Base-by-base conservation (phyloP, 2,797 vertebrate genomes). In the Xiphophorus birchmanni region DNA sequence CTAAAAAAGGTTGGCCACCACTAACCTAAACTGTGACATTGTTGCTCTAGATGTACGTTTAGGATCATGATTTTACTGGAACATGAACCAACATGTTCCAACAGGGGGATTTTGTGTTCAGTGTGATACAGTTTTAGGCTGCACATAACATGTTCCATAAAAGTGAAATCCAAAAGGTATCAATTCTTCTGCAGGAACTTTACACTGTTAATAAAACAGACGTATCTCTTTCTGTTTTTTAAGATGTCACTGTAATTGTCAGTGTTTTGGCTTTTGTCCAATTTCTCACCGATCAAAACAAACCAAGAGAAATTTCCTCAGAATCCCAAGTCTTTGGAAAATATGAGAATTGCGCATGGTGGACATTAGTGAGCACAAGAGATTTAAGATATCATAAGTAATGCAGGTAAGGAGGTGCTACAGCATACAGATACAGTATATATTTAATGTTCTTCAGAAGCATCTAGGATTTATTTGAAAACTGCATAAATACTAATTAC, bases 171-270 rank as follows among this genome's bases (percentile, higher is more conserved):
- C n/a, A 60, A 29, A 11, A 5, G 29, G 29, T 32, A 63, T 63
- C 6, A 17, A 63, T 32, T 32, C 12, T 15, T 63, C 10, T 60
- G n/a, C 26, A 60, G 12, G 56, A 29, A 76, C 87, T 79, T 87
- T 89, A 83, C 82, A 84, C 82, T 91, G 88, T 91, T 90, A 87
- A 87, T 89, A 90, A 76, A 84, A 88, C 85, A 77, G 84, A 73
- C 86, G 90, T 92, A 75, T 82, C 82, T 90, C 90, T 87, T n/a
- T n/a, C n/a, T n/a, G n/a, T 48, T 48, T 17, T 48, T 48, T 0
- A 17, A 48, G 80, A 89, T 88, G 87, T 87, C 87, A 82, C 83
- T 73, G 58, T 77, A 81, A 67, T 76, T 63, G 56, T 74, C 21
- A 75, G 52, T 82, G 10, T 71, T 32, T 54, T 78, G 73, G 44